Conservation (phyloP, 2,888 invertebrate genomes). For the Eristalinus aeneus region DNA sequence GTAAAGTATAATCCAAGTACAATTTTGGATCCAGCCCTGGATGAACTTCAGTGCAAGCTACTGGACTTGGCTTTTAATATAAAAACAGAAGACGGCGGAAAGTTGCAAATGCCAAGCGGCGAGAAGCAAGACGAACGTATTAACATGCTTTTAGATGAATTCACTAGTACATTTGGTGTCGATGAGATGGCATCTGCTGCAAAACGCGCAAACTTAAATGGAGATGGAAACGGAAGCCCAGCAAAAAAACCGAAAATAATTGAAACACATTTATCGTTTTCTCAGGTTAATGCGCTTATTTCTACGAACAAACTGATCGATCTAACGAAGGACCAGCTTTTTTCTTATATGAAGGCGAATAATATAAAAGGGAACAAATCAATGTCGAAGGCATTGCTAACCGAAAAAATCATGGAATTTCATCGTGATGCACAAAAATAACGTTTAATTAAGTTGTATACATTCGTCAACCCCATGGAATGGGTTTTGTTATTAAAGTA, state of each 20-base stretch:
- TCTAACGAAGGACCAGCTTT: constrained; percentile 36
- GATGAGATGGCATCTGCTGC: constrained; percentile 47
- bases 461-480: neutral
- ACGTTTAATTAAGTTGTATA: neutral
- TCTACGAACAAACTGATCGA: constrained; percentile 16
- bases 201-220: neutral
- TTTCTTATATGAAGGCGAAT: constrained; percentile 7
- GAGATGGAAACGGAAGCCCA: constrained; percentile 28
- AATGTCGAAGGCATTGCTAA: constrained; percentile 24
- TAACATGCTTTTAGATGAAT: constrained; percentile 73
- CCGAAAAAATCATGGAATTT: constrained; percentile 24
- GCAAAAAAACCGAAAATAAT: constrained; percentile 74
- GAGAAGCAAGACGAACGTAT: constrained; percentile 77
- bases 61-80: constrained; percentile 86
- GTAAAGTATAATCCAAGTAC: constrained; percentile 84
- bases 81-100: constrained; percentile 81
- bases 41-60: constrained; percentile 84
- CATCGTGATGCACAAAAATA: neutral
- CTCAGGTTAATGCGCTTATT: constrained; percentile 24
- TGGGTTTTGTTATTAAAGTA: neutral
- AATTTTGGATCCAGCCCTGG: constrained; percentile 86
- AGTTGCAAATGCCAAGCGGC: constrained; percentile 75
- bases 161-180: constrained; percentile 73
- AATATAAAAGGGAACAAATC: constrained; percentile 21
- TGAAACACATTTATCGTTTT: constrained; percentile 61